A percentile compares a stretch with the other conserved stretches of the same genome.
Conservation (phyloP, 2,797 vertebrate genomes). For the Yasuhikotakia modesta region DNA sequence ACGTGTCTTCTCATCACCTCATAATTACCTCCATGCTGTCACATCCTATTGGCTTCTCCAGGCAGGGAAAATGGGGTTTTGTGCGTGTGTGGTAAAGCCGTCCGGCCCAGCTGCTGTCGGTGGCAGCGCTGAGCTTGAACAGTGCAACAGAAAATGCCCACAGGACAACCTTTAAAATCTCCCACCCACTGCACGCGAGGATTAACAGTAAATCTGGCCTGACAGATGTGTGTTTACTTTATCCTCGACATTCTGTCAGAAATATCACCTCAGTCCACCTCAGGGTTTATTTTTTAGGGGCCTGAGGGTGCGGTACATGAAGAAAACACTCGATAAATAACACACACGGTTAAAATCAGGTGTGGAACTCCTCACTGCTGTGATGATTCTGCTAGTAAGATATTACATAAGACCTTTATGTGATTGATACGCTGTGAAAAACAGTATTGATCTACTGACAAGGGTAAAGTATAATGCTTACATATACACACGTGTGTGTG, state of each 20-base stretch:
- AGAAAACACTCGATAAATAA: slow-evolving; percentile 2
- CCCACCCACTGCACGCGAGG: slow-evolving; percentile 44
- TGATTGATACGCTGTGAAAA: neutral
- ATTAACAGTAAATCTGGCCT: slow-evolving; percentile 49
- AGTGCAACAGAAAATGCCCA: slow-evolving; percentile 48
- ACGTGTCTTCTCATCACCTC: slow-evolving; percentile 55
- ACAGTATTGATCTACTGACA: neutral
- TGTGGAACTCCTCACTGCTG: neutral
- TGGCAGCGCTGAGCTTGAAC: slow-evolving; percentile 12
- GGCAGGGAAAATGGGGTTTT: slow-evolving; percentile 33
- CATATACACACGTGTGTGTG: too few species aligned
- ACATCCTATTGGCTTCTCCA: slow-evolving; percentile 49
- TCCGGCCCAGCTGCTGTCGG: neutral
- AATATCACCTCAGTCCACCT: slow-evolving; percentile 25
- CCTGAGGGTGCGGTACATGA: slow-evolving; percentile 2
- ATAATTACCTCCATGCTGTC: slow-evolving; percentile 58
- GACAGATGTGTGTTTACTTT: slow-evolving; percentile 40
- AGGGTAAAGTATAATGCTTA: too few species aligned
- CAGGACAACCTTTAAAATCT: slow-evolving; percentile 54
- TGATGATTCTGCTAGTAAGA: neutral
- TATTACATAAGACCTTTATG: neutral
- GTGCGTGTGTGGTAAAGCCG: slow-evolving; percentile 10
- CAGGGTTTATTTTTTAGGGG: neutral
- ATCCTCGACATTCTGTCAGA: slow-evolving; percentile 27
- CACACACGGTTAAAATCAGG: neutral